These are phyloP conservation scores for Syrmaticus mikado DNA, from an alignment of 2,113 vertebrate species.

Conservation along the genomic window DNA sequence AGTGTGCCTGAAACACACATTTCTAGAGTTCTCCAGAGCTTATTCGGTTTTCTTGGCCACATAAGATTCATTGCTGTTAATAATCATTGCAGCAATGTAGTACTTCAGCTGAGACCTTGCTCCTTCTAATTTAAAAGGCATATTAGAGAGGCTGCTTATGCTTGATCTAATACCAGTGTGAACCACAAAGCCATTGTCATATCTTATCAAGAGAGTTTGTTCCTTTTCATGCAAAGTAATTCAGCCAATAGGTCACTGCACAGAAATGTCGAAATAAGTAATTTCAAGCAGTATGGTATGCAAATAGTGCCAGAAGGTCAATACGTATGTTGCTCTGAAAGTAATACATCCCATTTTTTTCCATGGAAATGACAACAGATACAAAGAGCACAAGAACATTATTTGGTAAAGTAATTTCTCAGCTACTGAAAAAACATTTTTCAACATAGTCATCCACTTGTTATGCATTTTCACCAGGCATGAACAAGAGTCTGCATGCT, in stretches of 20 bases:
- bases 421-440: too few relatives aligned
- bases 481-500: too few relatives aligned
- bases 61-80: slow-evolving; percentile 18
- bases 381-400: too few relatives aligned
- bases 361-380: too few relatives aligned
- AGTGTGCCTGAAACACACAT: neutral
- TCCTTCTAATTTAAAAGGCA: slow-evolving; percentile 68
- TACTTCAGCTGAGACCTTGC: slow-evolving; percentile 56
- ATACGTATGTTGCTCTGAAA: too few relatives aligned
- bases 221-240: slow-evolving; percentile 43
- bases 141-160: slow-evolving; percentile 68
- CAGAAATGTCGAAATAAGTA: neutral
- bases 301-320: neutral
- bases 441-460: too few relatives aligned
- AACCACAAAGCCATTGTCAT: slow-evolving; percentile 42
- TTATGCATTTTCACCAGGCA: too few relatives aligned
- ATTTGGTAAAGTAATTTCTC: too few relatives aligned
- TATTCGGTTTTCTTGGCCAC: neutral
- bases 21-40: neutral
- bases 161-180: slow-evolving; percentile 52
- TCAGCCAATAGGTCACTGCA: slow-evolving; percentile 3
- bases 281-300: neutral
- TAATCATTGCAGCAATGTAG: slow-evolving; percentile 56
- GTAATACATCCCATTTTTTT: too few relatives aligned
- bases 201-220: neutral